These are phyloP conservation scores for Coendou prehensilis DNA, from an alignment of 2,797 vertebrate genomes.

Conservation along the genomic window DNA sequence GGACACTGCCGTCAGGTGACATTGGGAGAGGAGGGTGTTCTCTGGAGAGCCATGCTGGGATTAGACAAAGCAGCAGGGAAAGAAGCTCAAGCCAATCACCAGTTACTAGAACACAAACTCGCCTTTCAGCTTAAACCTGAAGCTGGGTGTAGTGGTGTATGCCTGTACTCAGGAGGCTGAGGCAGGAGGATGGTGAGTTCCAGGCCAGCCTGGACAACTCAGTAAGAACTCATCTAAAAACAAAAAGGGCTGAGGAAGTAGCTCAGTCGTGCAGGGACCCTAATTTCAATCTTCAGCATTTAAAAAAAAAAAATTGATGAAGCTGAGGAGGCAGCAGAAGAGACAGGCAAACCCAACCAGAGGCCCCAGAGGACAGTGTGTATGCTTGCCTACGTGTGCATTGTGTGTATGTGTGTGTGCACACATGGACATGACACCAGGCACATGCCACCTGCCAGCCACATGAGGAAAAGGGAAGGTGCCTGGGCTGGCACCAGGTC, in stretches of 20 bases:
- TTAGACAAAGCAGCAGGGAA: no score
- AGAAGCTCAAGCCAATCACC: rapidly evolving
- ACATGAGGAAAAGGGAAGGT: not conserved
- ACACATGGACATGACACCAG: rapidly evolving
- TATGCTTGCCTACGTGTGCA: not conserved
- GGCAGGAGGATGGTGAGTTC: not conserved
- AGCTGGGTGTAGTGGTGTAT: not conserved
- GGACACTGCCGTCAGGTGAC: not conserved
- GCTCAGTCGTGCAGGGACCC: not conserved
- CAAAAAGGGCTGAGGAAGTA: not conserved
- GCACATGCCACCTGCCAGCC: rapidly evolving
- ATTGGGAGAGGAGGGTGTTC: not conserved
- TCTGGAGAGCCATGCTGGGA: not conserved
- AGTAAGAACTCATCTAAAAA: not conserved
- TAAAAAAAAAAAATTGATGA: not conserved
- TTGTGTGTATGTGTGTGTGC: not conserved
- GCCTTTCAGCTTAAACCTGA: not conserved
- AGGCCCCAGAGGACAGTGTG: not conserved
- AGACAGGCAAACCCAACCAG: not conserved
- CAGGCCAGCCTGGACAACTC: not conserved
- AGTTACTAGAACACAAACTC: not conserved
- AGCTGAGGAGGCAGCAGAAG: not conserved
- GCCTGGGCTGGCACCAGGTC: rapidly evolving
- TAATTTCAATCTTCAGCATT: not conserved
- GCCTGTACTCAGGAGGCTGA: not conserved